Conservation (phyloP, 2,888 invertebrate species). For the Synergus gifuensis region DNA sequence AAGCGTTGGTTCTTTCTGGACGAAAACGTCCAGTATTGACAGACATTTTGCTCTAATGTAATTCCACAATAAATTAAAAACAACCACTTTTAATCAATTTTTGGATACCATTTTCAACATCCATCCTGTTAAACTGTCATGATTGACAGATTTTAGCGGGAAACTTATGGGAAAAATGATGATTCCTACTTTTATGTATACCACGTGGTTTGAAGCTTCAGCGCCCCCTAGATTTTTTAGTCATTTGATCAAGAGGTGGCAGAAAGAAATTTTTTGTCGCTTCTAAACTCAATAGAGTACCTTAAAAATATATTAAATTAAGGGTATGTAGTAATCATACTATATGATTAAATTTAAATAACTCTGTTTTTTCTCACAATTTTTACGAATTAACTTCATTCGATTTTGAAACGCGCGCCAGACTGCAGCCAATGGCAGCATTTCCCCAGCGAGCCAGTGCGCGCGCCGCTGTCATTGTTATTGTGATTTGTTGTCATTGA, state of each 20-base stretch:
- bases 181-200: neutral
- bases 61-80: neutral
- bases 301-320: too few relatives aligned
- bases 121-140: neutral
- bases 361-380: too few relatives aligned
- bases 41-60: slow-evolving; percentile 51
- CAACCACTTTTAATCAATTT: neutral
- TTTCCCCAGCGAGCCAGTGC: too few relatives aligned
- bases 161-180: neutral
- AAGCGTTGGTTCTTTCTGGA: slow-evolving; percentile 55
- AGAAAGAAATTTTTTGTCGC: too few relatives aligned
- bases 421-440: too few relatives aligned
- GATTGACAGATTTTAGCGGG: neutral
- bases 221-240: neutral
- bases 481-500: too few relatives aligned
- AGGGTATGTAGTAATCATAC: too few relatives aligned
- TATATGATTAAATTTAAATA: too few relatives aligned
- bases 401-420: too few relatives aligned
- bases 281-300: too few relatives aligned
- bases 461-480: too few relatives aligned
- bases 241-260: neutral
- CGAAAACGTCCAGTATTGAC: slow-evolving; percentile 69
- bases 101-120: neutral
- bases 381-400: too few relatives aligned
- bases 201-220: neutral